Evolutionary conservation across 1,140 invertebrate species (phyloP).

Genomic region (Drosophila ambigua): DNA sequence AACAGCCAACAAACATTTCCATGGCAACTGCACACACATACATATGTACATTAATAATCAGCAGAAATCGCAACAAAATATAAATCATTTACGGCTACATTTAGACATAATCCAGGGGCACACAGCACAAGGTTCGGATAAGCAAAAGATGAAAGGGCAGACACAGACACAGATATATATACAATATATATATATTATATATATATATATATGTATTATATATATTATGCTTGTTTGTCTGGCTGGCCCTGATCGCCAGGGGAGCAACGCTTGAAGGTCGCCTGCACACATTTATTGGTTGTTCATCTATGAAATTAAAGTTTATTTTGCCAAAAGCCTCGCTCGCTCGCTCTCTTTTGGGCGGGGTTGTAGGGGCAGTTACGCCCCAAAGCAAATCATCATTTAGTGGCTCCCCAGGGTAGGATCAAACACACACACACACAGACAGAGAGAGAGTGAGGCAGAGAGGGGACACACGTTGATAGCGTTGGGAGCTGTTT

Average conservation of each 20-base stretch:
- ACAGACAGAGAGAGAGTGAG: no score
- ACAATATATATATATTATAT: no score
- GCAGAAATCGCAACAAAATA: not conserved
- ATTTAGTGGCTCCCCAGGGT: slow-evolving; percentile 55
- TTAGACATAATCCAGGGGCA: no score
- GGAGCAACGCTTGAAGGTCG: not conserved
- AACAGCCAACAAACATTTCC: not conserved
- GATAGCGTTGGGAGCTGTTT: no score
- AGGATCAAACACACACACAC: slow-evolving; percentile 35
- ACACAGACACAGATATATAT: no score
- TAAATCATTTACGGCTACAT: no score
- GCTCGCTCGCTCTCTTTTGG: not conserved
- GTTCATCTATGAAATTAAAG: slow-evolving; percentile 52
- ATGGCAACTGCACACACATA: not conserved
- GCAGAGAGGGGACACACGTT: no score
- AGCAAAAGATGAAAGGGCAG: no score
- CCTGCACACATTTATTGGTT: slow-evolving; percentile 23
- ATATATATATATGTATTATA: no score
- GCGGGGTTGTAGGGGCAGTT: slow-evolving; percentile 4
- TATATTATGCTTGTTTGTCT: no score
- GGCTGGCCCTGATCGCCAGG: no score
- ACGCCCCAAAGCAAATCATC: slow-evolving; percentile 56
- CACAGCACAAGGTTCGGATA: not conserved
- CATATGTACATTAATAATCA: not conserved
- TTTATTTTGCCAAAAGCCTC: slow-evolving; percentile 25